Evolutionary conservation across 2,113 vertebrate species (phyloP).

Genomic region (Pterocles gutturalis): DNA sequence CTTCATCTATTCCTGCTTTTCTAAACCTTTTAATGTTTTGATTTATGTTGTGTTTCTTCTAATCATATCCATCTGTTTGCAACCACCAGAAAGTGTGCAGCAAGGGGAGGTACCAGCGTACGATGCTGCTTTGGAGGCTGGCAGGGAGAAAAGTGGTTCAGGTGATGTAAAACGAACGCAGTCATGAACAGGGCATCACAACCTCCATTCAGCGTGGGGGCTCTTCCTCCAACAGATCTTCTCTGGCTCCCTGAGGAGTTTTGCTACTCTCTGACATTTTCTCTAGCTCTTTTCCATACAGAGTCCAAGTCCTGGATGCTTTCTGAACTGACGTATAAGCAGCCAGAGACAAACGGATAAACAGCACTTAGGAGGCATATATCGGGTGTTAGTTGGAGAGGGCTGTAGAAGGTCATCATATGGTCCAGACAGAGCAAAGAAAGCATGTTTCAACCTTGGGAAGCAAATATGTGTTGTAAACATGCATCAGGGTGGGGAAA

Average conservation of each 20-base stretch:
- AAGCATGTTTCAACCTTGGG: not conserved
- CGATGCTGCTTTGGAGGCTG: rapidly evolving
- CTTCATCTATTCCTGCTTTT: not conserved
- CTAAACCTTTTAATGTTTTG: not conserved
- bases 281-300: not conserved
- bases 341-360: not conserved
- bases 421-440: not conserved
- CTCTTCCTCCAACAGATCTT: not conserved
- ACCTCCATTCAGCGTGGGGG: not conserved
- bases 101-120: not conserved
- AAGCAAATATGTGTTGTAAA: not conserved
- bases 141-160: not conserved
- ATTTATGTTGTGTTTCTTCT: not conserved
- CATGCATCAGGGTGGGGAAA: too few relatives aligned
- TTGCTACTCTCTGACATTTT: not conserved
- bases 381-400: not conserved
- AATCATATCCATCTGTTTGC: not conserved
- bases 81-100: not conserved
- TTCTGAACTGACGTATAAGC: not conserved
- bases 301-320: not conserved
- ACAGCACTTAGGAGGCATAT: not conserved
- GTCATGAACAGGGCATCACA: not conserved
- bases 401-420: not conserved
- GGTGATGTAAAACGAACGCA: not conserved
- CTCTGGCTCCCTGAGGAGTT: not conserved